These are phyloP conservation scores for Hoplostethus atlanticus DNA, from an alignment of 2,797 vertebrate species.

Conservation along the genomic window DNA sequence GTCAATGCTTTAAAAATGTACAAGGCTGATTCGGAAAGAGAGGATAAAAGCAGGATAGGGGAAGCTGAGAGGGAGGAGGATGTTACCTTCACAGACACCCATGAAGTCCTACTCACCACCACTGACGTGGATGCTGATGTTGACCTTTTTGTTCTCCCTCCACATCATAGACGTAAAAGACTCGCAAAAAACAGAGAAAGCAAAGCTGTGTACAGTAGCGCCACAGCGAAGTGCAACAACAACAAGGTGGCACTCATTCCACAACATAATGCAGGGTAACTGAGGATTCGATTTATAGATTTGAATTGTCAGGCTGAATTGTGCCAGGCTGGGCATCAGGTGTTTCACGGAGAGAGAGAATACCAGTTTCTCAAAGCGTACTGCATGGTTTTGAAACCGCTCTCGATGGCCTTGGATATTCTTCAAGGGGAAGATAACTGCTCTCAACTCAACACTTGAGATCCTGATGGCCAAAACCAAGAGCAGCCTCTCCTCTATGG, in stretches of 20 bases:
- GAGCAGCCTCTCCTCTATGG: not conserved
- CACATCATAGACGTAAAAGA: not conserved
- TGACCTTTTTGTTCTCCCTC: not conserved
- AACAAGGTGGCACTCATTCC: not conserved
- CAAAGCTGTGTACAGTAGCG: not conserved
- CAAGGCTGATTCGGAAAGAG: slow-evolving; percentile 5
- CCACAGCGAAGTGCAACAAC: not conserved
- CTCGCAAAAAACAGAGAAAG: not conserved
- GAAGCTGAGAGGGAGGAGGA: not conserved
- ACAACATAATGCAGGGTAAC: not conserved
- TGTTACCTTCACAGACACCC: slow-evolving; percentile 3
- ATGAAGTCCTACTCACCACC: not conserved
- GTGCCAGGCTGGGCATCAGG: not conserved
- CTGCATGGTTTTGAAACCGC: not conserved
- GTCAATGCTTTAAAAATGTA: not conserved
- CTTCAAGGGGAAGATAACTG: not conserved
- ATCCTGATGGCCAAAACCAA: not conserved
- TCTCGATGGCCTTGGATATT: not conserved
- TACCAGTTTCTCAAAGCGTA: not conserved
- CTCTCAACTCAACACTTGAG: not conserved
- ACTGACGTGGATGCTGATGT: not conserved
- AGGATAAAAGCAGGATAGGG: not conserved
- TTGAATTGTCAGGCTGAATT: not conserved
- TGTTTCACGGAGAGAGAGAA: not conserved
- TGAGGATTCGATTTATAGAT: not conserved